Conservation (phyloP, 2,797 vertebrate species). For the Pangasius sanitwongsei region DNA sequence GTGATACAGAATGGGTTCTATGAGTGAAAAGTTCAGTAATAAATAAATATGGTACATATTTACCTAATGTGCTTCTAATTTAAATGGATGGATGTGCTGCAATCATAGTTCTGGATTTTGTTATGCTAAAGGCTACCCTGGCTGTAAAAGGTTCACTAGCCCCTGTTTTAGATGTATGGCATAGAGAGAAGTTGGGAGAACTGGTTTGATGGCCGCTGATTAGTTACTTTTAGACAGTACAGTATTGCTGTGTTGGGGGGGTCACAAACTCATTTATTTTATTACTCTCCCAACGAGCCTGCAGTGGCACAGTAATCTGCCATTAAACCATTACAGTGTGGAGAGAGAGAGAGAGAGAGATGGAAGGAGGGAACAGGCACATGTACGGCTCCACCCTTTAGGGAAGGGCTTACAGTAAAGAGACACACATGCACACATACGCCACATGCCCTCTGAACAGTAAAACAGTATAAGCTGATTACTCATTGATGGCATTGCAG, state of each 20-base stretch:
- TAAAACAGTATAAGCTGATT: slow-evolving; percentile 43
- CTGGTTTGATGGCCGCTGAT: slow-evolving; percentile 9
- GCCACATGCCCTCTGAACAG: slow-evolving; percentile 42
- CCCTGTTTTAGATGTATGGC: background rate
- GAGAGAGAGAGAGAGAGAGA: slow-evolving; percentile 14
- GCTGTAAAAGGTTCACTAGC: background rate
- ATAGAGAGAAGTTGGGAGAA: background rate
- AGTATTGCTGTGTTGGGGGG: slow-evolving; percentile 34
- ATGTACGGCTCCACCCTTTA: slow-evolving; percentile 49
- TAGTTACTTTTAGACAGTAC: slow-evolving; percentile 16
- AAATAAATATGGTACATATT: background rate
- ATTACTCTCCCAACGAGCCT: slow-evolving; percentile 59
- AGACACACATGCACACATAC: slow-evolving; percentile 37
- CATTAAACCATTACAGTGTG: slow-evolving; percentile 62
- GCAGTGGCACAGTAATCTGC: slow-evolving; percentile 61
- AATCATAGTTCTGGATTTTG: background rate
- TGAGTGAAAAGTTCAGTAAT: background rate
- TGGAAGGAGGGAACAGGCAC: slow-evolving; percentile 29
- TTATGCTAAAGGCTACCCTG: background rate
- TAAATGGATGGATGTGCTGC: no score
- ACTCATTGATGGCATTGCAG: slow-evolving; percentile 42
- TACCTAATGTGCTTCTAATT: background rate
- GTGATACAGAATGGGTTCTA: background rate
- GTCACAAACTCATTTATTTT: slow-evolving; percentile 63
- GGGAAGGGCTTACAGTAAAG: slow-evolving; percentile 56